Conservation (phyloP, 2,888 invertebrate genomes). For the Leptinotarsa juncta region DNA sequence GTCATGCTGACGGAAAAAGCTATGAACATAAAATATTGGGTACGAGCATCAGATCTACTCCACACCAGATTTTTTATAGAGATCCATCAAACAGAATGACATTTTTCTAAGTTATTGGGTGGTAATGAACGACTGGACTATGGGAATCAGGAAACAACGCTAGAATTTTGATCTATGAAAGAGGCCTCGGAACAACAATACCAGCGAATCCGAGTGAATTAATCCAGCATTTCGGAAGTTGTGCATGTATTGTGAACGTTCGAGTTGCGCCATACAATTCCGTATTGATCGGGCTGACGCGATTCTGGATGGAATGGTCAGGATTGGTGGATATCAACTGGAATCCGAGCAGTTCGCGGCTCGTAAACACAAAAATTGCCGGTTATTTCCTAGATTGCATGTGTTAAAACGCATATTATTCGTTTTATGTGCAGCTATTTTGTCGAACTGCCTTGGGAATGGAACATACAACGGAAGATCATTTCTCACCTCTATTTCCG, state of each 20-base stretch:
- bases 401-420: slow-evolving; percentile 36
- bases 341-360: slow-evolving; percentile 60
- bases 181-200: not conserved
- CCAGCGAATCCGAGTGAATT: slow-evolving; percentile 22
- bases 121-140: not conserved
- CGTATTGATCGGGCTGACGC: slow-evolving; percentile 34
- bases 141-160: not conserved
- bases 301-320: slow-evolving; percentile 55
- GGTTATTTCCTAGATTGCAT: slow-evolving; percentile 61
- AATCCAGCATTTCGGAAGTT: slow-evolving; percentile 29
- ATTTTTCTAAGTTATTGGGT: not conserved
- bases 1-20: too few species aligned
- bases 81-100: not conserved
- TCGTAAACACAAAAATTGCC: slow-evolving; percentile 63
- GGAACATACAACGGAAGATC: slow-evolving; percentile 16
- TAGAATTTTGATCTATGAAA: slow-evolving; percentile 1
- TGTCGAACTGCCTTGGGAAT: slow-evolving; percentile 16
- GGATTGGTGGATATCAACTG: slow-evolving; percentile 62
- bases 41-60: too few species aligned
- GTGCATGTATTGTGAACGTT: slow-evolving; percentile 32
- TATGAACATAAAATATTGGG: too few species aligned
- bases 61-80: not conserved
- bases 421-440: slow-evolving; percentile 25
- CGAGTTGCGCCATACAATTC: slow-evolving; percentile 35
- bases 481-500: slow-evolving; percentile 14